phyloP scores from a whole-genome alignment of 2,113 vertebrate species.

The Ceyx margarethae region DNA sequence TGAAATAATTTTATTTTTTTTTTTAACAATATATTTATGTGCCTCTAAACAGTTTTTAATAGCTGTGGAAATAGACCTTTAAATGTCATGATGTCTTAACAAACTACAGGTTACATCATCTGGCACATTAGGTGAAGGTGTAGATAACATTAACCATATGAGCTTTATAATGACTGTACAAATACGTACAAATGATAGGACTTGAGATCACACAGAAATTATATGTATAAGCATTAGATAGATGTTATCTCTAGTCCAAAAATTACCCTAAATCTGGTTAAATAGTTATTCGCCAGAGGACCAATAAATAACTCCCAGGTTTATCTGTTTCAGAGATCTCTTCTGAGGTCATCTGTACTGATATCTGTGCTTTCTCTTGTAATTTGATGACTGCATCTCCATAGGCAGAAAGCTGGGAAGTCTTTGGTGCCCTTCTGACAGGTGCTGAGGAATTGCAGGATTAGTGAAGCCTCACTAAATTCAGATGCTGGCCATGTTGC shows the following conservation, averaged over 20 bases:
- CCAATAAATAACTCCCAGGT: constrained; percentile 50
- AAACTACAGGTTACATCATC: not conserved
- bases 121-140: not conserved
- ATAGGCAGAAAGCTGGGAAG: constrained; percentile 1
- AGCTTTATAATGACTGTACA: constrained; percentile 20
- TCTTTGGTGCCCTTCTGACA: constrained; percentile 26
- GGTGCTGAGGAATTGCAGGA: constrained; percentile 39
- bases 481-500: not conserved
- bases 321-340: constrained; percentile 52
- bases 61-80: constrained; percentile 45
- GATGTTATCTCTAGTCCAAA: constrained; percentile 34
- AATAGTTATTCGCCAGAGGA: constrained; percentile 25
- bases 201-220: constrained; percentile 45
- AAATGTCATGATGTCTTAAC: constrained; percentile 10
- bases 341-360: constrained; percentile 44
- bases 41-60: constrained; percentile 47
- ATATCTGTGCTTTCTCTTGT: constrained; percentile 41
- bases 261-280: constrained; percentile 33
- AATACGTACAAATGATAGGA: constrained; percentile 38
- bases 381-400: constrained; percentile 34
- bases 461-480: constrained; percentile 14
- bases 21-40: constrained; percentile 28
- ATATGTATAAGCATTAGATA: constrained; percentile 9
- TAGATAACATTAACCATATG: constrained; percentile 27
- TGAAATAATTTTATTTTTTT: not conserved